Evolutionary conservation across 1,140 invertebrate genomes (phyloP).

Genomic region (Archivesica marissinica): DNA sequence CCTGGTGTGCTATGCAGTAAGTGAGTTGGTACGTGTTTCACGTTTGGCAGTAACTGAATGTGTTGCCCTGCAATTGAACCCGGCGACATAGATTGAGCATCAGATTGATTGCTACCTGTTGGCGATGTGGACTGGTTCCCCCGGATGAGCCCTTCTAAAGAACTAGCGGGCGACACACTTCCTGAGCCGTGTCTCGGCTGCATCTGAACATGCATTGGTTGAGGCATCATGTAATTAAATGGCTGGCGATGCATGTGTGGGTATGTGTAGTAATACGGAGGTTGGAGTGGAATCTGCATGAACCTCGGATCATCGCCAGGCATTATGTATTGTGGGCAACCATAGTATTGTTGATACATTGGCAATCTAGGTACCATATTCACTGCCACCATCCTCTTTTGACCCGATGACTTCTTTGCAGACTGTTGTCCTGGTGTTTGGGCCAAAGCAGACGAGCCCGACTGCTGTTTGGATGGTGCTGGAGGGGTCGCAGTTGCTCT

Average conservation of each 20-base stretch:
- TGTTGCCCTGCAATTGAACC: constrained; percentile 64
- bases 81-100: constrained; percentile 60
- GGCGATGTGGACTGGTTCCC: constrained; percentile 51
- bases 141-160: constrained; percentile 31
- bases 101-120: constrained; percentile 44
- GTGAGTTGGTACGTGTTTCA: constrained; percentile 77
- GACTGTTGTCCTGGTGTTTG: not conserved
- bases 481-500: constrained; percentile 36
- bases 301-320: constrained; percentile 52
- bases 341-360: constrained; percentile 47
- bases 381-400: constrained; percentile 23
- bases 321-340: constrained; percentile 42
- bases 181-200: constrained; percentile 37
- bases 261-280: constrained; percentile 58
- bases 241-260: constrained; percentile 52
- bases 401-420: not conserved
- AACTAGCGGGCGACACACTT: constrained; percentile 56
- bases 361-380: constrained; percentile 53
- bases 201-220: constrained; percentile 42
- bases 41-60: constrained; percentile 78
- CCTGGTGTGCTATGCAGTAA: constrained; percentile 59
- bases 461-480: constrained; percentile 4
- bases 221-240: constrained; percentile 62
- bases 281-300: constrained; percentile 20
- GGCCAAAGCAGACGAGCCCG: not conserved